Base-by-base conservation (phyloP, 2,888 invertebrate genomes). In the Agelastica alni region DNA sequence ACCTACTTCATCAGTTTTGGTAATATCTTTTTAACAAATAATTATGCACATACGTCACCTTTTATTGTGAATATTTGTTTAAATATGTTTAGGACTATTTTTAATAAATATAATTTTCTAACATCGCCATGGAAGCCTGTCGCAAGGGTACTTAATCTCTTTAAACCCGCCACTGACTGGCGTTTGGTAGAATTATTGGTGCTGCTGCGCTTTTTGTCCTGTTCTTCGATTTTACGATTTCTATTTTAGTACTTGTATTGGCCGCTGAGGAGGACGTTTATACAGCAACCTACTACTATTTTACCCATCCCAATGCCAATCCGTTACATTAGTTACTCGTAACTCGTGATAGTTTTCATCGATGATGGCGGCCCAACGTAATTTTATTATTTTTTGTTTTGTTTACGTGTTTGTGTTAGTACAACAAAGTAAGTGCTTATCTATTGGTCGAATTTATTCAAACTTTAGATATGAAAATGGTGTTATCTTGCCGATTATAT, bases 361-460 rank as follows among this genome's bases (percentile, higher is more conserved):
- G 20, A 39, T 20, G 18, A 39, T 39, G 37, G 37, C 37, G 17
- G 12, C 37, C 4, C 37, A 20, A n/a, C n/a, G n/a, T n/a, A n/a
- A n/a, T 10, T 39, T 18, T 39, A 39, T 39, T 39, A 18, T 39
- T 17, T 39, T 39, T 39, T 39, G 37, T 39, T 39, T 39, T 5
- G 20, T 12, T 17, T 12, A 6, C 12, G n/a, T 39, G 18, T 39
- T 39, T 39, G 18, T 39, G 37, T 39, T 39, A 12, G 37, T 39
- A 10, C 37, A 39, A 39, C 37, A 39, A 12, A 39, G 37, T 39
- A 39, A 39, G 37, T 39, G 10, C 10, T 12, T 9, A n/a, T 39
- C 12, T 10, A 12, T 18, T 39, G 4, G 12, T 39, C 10, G 18
- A 39, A 12, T 17, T n/a, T 18, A 5, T 4, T 18, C 20, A 18